phyloP scores from a whole-genome alignment of 2,113 vertebrate genomes.

The Atlantisia rogersi region DNA sequence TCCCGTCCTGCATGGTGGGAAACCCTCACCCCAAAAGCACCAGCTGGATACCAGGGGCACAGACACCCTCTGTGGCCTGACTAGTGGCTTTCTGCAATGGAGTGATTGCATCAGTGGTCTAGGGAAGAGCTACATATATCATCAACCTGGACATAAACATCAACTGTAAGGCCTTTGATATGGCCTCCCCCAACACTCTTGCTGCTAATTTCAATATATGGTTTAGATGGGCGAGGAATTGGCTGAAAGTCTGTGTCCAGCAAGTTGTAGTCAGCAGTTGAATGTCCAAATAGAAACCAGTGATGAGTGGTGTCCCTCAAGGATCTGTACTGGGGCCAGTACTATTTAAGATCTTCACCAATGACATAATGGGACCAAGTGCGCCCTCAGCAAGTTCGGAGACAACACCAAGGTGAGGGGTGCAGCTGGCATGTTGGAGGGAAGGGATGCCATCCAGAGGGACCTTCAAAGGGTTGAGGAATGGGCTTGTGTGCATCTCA shows the following conservation, averaged over 20 bases:
- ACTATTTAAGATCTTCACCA: background rate
- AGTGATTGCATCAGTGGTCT: background rate
- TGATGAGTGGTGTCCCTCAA: background rate
- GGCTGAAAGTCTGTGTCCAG: background rate
- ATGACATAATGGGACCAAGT: fast-evolving
- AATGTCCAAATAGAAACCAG: background rate
- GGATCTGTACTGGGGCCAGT: background rate
- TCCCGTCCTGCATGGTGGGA: background rate
- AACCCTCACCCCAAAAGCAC: background rate
- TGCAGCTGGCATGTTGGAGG: fast-evolving
- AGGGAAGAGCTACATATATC: background rate
- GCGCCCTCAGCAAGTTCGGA: background rate
- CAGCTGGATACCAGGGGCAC: fast-evolving
- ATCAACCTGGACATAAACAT: background rate
- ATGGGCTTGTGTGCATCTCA: too few relatives aligned
- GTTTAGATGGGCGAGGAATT: background rate
- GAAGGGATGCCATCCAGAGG: background rate
- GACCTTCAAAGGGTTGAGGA: background rate
- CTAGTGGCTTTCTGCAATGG: background rate
- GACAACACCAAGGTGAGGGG: background rate
- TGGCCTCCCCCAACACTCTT: background rate
- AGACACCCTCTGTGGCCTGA: background rate
- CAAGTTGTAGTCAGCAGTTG: fast-evolving
- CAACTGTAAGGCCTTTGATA: background rate
- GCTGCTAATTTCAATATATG: background rate